phyloP scores from a whole-genome alignment of 2,888 invertebrate species.

The Neoitamus cyanurus region DNA sequence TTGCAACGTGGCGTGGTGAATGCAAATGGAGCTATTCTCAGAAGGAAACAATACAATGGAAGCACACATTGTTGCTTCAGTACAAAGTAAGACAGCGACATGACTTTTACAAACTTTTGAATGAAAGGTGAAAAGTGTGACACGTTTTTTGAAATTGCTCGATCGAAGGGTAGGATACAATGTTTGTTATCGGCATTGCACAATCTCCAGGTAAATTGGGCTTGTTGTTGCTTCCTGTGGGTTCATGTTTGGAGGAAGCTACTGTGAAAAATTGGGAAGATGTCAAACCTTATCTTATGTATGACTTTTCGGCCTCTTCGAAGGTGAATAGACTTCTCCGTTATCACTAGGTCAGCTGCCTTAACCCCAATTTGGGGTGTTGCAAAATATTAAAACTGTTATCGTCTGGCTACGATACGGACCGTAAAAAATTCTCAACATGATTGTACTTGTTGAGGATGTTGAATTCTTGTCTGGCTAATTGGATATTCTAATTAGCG shows the following conservation, averaged over 20 bases:
- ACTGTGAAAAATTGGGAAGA: not conserved
- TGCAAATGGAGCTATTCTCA: not conserved
- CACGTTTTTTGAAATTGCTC: not conserved
- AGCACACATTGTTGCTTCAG: not conserved
- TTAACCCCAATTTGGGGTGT: not conserved
- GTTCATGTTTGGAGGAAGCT: not conserved
- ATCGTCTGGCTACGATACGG: not conserved
- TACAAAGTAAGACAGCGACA: not conserved
- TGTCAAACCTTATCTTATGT: not conserved
- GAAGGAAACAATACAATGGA: not conserved
- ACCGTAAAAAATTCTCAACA: not conserved
- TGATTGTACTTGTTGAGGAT: not conserved
- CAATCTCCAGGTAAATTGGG: not conserved
- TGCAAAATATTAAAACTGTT: not conserved
- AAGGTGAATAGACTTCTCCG: not conserved
- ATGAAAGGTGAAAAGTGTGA: not conserved
- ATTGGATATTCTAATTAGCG: no score
- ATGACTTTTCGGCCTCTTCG: not conserved
- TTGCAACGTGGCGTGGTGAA: not conserved
- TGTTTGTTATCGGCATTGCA: not conserved
- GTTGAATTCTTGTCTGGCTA: not conserved
- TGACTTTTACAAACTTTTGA: not conserved
- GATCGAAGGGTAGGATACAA: not conserved
- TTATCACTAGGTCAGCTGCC: not conserved
- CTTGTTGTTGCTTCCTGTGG: not conserved